A percentile compares a stretch with the other conserved stretches of the same genome.
phyloP scores from a whole-genome alignment of 2,113 vertebrate genomes.

The Vulpes ferrilata region DNA sequence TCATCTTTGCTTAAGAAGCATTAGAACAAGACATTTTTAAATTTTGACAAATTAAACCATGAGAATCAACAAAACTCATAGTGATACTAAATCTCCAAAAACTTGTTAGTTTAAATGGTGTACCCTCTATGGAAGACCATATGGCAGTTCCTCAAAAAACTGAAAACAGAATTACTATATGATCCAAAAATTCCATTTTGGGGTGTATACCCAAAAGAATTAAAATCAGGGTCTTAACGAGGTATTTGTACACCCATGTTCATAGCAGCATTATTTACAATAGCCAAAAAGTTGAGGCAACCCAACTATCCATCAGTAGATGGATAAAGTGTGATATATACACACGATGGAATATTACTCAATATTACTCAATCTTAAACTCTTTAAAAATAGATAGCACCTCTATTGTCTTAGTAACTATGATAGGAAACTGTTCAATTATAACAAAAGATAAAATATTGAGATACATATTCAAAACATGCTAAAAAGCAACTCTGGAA shows the following conservation, averaged over 20 bases:
- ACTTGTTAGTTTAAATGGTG: neutral
- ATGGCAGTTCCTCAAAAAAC: neutral
- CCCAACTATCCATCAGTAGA: neutral
- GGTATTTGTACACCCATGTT: neutral
- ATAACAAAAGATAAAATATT: slow-evolving; percentile 48
- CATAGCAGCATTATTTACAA: neutral
- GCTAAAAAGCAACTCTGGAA: slow-evolving; percentile 29
- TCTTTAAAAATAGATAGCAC: slow-evolving; percentile 14
- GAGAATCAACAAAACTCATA: neutral
- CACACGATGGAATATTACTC: neutral
- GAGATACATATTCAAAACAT: slow-evolving; percentile 17
- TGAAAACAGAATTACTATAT: neutral
- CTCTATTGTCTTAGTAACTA: neutral
- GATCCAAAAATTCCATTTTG: slow-evolving; percentile 30
- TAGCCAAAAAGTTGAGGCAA: neutral
- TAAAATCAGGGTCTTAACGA: neutral
- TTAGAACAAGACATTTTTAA: neutral
- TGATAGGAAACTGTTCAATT: neutral
- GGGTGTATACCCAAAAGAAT: neutral
- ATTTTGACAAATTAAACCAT: slow-evolving; percentile 45
- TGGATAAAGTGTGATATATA: neutral
- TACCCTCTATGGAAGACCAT: neutral
- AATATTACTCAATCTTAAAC: neutral
- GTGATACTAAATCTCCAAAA: slow-evolving; percentile 7
- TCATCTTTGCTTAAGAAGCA: slow-evolving; percentile 28